Base-by-base conservation (phyloP, 2,797 vertebrate species). In the Morelia viridis region DNA sequence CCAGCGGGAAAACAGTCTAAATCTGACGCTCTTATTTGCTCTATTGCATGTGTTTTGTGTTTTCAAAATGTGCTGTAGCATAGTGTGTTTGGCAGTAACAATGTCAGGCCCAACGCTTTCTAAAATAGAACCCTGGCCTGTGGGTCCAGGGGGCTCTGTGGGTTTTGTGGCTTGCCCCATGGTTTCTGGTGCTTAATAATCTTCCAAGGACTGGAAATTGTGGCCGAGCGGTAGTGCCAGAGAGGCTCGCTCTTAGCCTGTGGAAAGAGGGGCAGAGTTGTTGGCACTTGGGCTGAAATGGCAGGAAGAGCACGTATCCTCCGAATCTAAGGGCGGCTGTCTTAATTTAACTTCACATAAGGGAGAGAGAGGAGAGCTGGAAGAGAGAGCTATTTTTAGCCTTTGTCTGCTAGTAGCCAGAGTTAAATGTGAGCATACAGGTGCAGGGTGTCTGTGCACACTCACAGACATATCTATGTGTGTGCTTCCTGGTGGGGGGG, bases 271-370 rank as follows among this genome's bases (percentile, higher is more conserved):
- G 85, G n/a, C 12, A 56, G 28, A 65, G 56, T 76, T 89, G 61
- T 35, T 68, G 71, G 83, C 84, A 15, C 24, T 80, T 50, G 64
- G 83, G 65, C 13, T 62, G 57, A 64, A 46, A 41, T 31, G 71
- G 89, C 68, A 87, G 90, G 89, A 83, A 57, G 68, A 65, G 17
- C 26, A n/a, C 86, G 17, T 50, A 65, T 87, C 84, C 60, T 80
- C 57, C 85, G 17, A 90, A 71, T 83, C 85, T n/a, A 35, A 88
- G 86, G 71, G 68, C 68, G 65, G 89, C 89, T 92, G 65, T 92
- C 92, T 92, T 92, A 92, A 92, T 92, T 90, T 92, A 90, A 92
- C 89, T 90, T 90, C 92, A 90, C 85, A 88, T 84, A 90, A 90
- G 89, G 57, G 89, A 87, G 50, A 87, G 89, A 61, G 87, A 89